Evolutionary conservation across 2,113 vertebrate genomes (phyloP).

Genomic region (Serinus canaria): DNA sequence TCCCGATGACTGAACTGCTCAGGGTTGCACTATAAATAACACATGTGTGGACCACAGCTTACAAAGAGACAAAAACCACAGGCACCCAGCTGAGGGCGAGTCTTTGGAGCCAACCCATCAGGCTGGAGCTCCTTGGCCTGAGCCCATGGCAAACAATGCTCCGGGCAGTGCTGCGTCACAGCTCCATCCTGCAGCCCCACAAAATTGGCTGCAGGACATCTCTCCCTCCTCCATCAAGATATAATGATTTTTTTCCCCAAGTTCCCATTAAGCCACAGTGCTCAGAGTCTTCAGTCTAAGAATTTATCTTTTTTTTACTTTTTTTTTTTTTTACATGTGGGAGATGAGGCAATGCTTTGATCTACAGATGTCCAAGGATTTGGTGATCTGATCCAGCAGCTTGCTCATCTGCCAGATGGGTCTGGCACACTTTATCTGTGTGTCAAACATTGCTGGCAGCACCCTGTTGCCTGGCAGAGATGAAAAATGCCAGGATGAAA

Average conservation of each 20-base stretch:
- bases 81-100: background rate
- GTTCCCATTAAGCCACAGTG: background rate
- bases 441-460: background rate
- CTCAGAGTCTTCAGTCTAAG: background rate
- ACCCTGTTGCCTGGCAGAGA: background rate
- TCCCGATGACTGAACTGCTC: background rate
- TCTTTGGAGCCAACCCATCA: background rate
- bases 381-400: background rate
- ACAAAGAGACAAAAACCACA: constrained; percentile 4
- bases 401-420: background rate
- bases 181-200: background rate
- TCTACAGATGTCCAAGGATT: background rate
- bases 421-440: background rate
- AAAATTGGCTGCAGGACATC: background rate
- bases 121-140: background rate
- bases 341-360: background rate
- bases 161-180: background rate
- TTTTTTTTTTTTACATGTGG: background rate
- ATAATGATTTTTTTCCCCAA: background rate
- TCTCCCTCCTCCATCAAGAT: background rate
- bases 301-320: background rate
- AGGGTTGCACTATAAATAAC: constrained; percentile 29
- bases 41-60: background rate
- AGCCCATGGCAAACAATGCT: background rate
- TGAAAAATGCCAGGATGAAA: background rate